Base-by-base conservation (phyloP, 2,888 invertebrate species). In the Tachystola acroxantha region DNA sequence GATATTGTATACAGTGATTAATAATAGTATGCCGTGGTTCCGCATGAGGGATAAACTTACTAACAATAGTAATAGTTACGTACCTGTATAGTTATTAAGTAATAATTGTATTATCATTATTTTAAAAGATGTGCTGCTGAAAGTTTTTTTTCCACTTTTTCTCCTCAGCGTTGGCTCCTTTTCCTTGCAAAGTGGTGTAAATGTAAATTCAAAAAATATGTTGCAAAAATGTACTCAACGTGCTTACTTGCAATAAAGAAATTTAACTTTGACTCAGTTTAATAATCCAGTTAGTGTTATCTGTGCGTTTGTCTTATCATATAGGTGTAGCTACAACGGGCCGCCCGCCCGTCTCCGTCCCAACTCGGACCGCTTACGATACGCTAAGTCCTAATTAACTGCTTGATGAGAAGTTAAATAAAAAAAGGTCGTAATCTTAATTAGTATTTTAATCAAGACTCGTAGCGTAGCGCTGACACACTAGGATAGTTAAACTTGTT, bases 391-490 rank as follows among this genome's bases (percentile, higher is more conserved):
- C 75, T 77, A 78, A 81, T 78, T 79, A 81, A 78, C 69, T 76
- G 66, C 66, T 77, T 74, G 76, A 80, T 76, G 79, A 79, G 70
- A 73, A 70, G 53, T 64, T 58, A 64, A 77, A 76, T 79, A 75
- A 77, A 75, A 77, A 75, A 80, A 74, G 60, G 65, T 71, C 66
- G 72, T 76, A 75, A 80, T 80, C 76, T 77, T 80, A 80, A 80
- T 80, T 80, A 69, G 70, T 72, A 75, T 77, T 77, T 78, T 76
- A 80, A 76, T 80, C 70, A 78, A 75, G 73, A 61, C 63, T 58
- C 43, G 46, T 53, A 53, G 46, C n/a, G n/a, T n/a, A n/a, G n/a
- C 47, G 43, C 41, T 28, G 22, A 35, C 22, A 28, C 16, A 11
- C 24, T 29, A n/a, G 28, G 16, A 32, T 27, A 30, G 34, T 29